Evolutionary conservation across 2,113 vertebrate species (phyloP), one percentile per base, ranked within the genome.

Genomic region (Notothenia rossii): DNA sequence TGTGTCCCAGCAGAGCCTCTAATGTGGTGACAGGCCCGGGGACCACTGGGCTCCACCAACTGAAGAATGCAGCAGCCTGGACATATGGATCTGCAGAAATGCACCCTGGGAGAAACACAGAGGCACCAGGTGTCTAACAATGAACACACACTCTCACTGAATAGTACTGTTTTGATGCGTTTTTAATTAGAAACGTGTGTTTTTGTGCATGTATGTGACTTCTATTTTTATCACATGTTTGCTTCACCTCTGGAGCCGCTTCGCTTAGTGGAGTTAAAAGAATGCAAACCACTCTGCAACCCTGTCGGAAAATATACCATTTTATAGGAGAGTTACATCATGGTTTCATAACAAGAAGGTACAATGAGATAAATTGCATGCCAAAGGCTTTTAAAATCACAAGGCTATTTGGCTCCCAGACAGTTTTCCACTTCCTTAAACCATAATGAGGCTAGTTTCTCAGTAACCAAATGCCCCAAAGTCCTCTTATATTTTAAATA

Each of bases 391-490:
- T 89, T 90, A 87, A 88, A 93, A 87, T 91, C 88, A 88, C 84
- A 84, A 83, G 81, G 89, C 76, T 78, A 68, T 91, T 93, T 93
- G 92, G 93, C 91, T 80, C 13, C 58, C 12, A 50, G 63, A 76
- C 75, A 80, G 82, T 83, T 93, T 93, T 94, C 89, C 90, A 92
- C 88, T 94, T 94, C 91, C 91, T 89, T 88, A 69, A 61, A 89
- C 69, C 18, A n/a, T 93, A 92, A 93, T 88, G 89, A 94, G 84
- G 78, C 88, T 79, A 50, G 86, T 91, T 94, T 90, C 85, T 86
- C 82, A 77, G 86, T 77, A 90, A 90, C 87, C 84, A 86, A 92
- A 89, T 90, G 78, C 88, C 89, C 89, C 75, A 65, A 85, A 86
- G 90, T 87, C 84, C 80, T 93, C 59, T 88, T 85, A 81, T 83